These are phyloP conservation scores for Aphelenchoides avenae DNA, from an alignment of 1,140 invertebrate genomes.

Conservation along the genomic window DNA sequence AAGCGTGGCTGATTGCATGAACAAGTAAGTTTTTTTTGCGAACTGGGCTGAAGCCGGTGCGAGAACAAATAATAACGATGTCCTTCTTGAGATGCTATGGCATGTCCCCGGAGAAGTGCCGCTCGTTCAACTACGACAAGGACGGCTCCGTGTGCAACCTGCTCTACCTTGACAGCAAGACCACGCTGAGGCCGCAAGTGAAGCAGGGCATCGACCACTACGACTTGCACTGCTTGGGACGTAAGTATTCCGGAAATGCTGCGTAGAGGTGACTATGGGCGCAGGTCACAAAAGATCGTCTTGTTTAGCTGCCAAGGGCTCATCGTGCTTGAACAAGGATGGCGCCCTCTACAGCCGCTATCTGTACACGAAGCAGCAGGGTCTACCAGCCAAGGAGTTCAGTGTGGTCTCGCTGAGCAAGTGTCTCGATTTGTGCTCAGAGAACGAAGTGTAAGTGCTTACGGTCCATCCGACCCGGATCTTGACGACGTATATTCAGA, in stretches of 20 bases:
- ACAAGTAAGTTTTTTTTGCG: constrained; percentile 23
- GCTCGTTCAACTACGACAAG: constrained; percentile 58
- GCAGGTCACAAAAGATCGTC: too few relatives aligned
- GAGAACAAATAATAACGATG: neutral
- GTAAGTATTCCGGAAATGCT: constrained; percentile 26
- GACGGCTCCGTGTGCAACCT: constrained; percentile 48
- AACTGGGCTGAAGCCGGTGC: neutral
- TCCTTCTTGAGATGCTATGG: constrained; percentile 33
- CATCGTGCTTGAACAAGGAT: constrained; percentile 41
- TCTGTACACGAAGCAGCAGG: constrained; percentile 52
- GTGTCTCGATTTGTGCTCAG: constrained; percentile 48
- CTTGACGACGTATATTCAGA: constrained; percentile 12
- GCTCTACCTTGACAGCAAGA: constrained; percentile 54
- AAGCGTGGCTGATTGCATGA: constrained; percentile 41
- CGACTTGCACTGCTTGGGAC: constrained; percentile 53
- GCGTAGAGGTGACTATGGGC: constrained; percentile 8
- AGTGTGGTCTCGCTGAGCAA: constrained; percentile 46
- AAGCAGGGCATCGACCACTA: constrained; percentile 54
- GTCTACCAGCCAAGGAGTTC: constrained; percentile 40
- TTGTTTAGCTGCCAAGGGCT: constrained; percentile 13
- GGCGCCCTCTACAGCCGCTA: constrained; percentile 55
- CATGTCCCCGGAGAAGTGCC: constrained; percentile 54
- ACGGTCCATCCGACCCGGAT: too few relatives aligned
- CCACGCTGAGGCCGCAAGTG: constrained; percentile 52
- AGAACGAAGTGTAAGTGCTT: constrained; percentile 29